phyloP scores from a whole-genome alignment of 1,140 invertebrate species.

The Ceratina australensis region DNA sequence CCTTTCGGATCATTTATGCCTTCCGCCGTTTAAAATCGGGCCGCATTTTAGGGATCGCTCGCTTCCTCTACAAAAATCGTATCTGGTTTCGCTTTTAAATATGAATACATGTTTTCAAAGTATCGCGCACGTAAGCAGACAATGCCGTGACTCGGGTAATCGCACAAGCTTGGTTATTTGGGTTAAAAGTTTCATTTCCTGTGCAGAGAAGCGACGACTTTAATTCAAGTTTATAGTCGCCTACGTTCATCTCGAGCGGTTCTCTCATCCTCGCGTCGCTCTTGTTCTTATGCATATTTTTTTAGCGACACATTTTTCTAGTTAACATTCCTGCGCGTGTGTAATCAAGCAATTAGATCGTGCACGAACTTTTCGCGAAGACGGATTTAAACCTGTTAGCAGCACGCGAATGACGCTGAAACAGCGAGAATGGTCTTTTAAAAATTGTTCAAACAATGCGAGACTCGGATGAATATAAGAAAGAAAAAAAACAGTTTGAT shows the following conservation, averaged over 20 bases:
- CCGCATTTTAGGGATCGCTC: too few relatives aligned
- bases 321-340: neutral
- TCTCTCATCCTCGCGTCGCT: neutral
- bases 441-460: neutral
- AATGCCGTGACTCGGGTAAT: neutral
- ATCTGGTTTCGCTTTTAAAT: too few relatives aligned
- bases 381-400: constrained; percentile 42
- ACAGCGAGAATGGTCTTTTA: neutral
- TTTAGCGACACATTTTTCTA: too few relatives aligned
- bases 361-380: constrained; percentile 16
- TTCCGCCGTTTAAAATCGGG: too few relatives aligned
- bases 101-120: too few relatives aligned
- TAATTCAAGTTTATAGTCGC: constrained; percentile 51
- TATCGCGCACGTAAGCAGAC: too few relatives aligned
- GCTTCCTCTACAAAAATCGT: too few relatives aligned
- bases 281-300: neutral
- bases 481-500: too few relatives aligned
- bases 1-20: neutral
- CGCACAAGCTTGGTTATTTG: constrained; percentile 43
- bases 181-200: constrained; percentile 65
- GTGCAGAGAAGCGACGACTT: constrained; percentile 38
- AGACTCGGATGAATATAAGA: too few relatives aligned
- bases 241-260: constrained; percentile 55
- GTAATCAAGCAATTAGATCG: constrained; percentile 40
- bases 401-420: constrained; percentile 14